Conservation (phyloP, 2,797 vertebrate genomes). For the Echeneis naucrates region DNA sequence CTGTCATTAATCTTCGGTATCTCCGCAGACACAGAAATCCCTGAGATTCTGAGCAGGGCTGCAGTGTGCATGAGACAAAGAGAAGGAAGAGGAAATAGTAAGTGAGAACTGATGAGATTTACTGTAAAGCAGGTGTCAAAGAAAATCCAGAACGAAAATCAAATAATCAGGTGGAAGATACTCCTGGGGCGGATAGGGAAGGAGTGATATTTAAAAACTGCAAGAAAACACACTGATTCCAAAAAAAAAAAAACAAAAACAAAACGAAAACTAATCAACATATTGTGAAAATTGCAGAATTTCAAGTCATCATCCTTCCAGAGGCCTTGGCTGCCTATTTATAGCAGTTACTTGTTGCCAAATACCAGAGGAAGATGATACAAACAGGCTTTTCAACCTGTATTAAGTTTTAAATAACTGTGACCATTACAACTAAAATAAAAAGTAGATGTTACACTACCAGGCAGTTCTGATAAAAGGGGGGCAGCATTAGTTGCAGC, state of each 20-base stretch:
- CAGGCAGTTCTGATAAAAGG: background rate
- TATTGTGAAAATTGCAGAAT: slow-evolving; percentile 18
- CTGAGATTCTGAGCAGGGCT: slow-evolving; percentile 39
- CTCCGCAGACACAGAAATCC: slow-evolving; percentile 63
- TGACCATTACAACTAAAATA: too few relatives aligned
- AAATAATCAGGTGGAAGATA: slow-evolving; percentile 32
- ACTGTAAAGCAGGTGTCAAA: slow-evolving; percentile 12
- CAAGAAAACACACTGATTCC: background rate
- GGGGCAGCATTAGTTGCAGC: background rate
- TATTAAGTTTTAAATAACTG: too few relatives aligned
- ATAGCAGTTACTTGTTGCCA: slow-evolving; percentile 1
- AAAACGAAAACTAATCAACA: slow-evolving; percentile 45
- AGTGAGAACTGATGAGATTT: slow-evolving; percentile 31
- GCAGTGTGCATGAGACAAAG: slow-evolving; percentile 29
- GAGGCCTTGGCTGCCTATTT: background rate
- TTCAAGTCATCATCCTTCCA: slow-evolving; percentile 9
- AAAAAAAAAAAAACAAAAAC: slow-evolving; percentile 27
- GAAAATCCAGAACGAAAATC: slow-evolving; percentile 16
- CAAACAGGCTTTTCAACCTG: background rate
- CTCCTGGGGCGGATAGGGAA: background rate
- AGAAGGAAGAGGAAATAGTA: slow-evolving; percentile 25
- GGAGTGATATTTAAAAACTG: slow-evolving; percentile 20
- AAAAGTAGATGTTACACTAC: background rate
- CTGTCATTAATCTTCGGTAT: slow-evolving; percentile 77
- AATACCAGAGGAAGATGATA: background rate